Base-by-base conservation (phyloP, 2,113 vertebrate species). In the Suncus etruscus region DNA sequence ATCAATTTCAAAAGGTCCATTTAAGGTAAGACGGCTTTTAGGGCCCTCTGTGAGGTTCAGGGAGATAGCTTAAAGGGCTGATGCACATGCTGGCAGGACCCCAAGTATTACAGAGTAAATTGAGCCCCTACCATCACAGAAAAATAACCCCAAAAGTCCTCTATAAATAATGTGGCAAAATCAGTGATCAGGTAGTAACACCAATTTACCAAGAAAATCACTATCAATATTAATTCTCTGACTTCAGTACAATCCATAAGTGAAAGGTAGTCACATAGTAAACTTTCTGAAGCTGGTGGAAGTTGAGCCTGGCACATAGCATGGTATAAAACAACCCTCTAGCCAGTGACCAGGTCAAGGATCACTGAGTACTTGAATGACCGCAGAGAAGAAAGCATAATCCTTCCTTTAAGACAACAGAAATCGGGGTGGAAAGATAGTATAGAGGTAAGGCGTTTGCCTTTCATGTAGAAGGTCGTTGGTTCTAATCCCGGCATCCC, bases 21-120 rank as follows among this genome's bases (percentile, higher is more conserved):
- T 87, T 82, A 45, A 81, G 27, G 54, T 68, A 78, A 95, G 93
- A 81, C 61, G 16, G 89, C 32, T 89, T 95, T 61, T 95, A 96
- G 76, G 50, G 81, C 15, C 18, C 24, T 20, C 61, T 65, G 14
- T 65, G 61, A 65, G 20, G 61, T 20, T 8, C 61, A 65, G 61
- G 8, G 20, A 25, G 61, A 65, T 8, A 65, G 20, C 61, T 65
- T 18, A 65, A 24, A 65, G 61, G 61, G 61, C 24, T 65, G 18
- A 7, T 3, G 61, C 61, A 24, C 9, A 54, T 54, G 51, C 24
- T 65, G 61, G 20, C 61, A 65, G 16, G 9, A 54, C 4, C 16
- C 50, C 50, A 8, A 51, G 50, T 51, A 51, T 12, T 51, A 51
- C 50, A 51, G 50, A 51, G 50, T 15, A 54, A 54, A 15, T 15